These are phyloP conservation scores for Pycnonotus jocosus DNA, from an alignment of 2,113 vertebrate species.

Conservation along the genomic window DNA sequence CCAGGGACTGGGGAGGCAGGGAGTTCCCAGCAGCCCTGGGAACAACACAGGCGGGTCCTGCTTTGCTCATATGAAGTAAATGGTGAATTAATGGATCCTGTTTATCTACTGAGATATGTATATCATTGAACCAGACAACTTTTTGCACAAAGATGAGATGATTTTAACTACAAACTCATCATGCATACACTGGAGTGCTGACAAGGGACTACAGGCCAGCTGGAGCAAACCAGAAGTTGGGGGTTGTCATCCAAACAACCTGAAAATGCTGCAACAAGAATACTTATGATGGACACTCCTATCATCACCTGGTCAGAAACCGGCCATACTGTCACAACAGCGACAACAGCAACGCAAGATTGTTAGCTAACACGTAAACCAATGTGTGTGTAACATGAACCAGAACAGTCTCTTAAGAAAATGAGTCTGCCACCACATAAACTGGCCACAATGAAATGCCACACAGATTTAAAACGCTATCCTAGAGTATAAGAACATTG, in stretches of 20 bases:
- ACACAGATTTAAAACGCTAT: background rate
- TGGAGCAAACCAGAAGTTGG: background rate
- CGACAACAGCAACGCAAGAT: background rate
- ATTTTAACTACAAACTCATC: background rate
- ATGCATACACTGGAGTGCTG: background rate
- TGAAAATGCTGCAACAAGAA: background rate
- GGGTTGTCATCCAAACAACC: background rate
- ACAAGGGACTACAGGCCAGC: background rate
- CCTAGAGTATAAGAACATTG: background rate
- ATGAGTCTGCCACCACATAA: background rate
- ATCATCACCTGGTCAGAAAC: background rate
- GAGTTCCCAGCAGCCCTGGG: background rate
- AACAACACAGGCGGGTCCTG: background rate
- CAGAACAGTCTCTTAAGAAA: background rate
- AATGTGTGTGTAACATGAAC: background rate
- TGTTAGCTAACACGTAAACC: background rate
- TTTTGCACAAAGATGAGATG: background rate
- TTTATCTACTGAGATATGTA: background rate
- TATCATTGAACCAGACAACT: background rate
- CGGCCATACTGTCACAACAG: background rate
- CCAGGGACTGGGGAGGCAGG: background rate
- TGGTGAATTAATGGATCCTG: background rate
- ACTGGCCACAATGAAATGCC: background rate
- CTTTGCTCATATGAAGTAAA: background rate
- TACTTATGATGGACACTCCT: background rate